Evolutionary conservation across 2,113 vertebrate genomes (phyloP).

Genomic region (Callithrix jacchus): DNA sequence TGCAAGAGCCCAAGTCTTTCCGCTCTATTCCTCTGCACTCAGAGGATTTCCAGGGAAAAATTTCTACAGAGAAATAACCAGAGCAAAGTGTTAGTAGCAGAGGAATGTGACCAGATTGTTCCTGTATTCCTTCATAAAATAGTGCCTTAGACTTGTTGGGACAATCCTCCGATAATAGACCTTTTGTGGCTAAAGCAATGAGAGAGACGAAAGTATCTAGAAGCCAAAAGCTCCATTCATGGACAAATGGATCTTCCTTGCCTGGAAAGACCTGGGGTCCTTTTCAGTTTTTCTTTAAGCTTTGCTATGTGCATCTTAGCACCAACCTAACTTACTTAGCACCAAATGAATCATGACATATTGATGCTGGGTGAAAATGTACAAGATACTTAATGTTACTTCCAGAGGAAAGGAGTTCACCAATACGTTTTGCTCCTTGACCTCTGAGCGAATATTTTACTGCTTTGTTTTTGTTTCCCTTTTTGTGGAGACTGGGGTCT

Average conservation of each 20-base stretch:
- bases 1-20: accelerated
- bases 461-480: too few species aligned
- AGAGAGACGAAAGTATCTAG: accelerated
- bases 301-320: not conserved
- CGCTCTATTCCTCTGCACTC: not conserved
- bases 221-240: not conserved
- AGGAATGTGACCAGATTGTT: not conserved
- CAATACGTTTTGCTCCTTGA: not conserved
- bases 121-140: not conserved
- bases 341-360: not conserved
- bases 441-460: not conserved
- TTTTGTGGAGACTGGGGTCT: too few species aligned
- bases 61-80: not conserved
- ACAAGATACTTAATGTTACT: not conserved
- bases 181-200: not conserved
- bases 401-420: not conserved
- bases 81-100: not conserved
- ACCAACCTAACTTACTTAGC: too few species aligned
- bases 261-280: too few species aligned
- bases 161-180: not conserved
- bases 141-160: not conserved
- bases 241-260: too few species aligned
- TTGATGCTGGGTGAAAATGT: accelerated
- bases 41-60: not conserved
- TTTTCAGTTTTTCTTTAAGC: not conserved